These are phyloP conservation scores for Catharus fuscescens DNA, from an alignment of 2,113 vertebrate genomes.

Conservation along the genomic window DNA sequence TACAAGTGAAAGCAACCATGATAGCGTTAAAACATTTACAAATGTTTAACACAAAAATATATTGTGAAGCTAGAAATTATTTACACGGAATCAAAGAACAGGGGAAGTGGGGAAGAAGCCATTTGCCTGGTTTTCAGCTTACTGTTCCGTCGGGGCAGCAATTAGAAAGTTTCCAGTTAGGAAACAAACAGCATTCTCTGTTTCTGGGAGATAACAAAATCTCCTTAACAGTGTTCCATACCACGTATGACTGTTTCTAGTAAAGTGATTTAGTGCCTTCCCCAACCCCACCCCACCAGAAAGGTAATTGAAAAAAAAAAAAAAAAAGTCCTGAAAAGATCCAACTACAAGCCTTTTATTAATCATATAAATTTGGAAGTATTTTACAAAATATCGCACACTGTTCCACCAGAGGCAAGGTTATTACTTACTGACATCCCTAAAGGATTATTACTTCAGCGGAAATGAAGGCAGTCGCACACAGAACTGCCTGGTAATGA, in stretches of 20 bases:
- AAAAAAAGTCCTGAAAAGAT: neutral
- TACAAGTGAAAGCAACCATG: neutral
- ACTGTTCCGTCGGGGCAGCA: neutral
- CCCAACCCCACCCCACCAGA: neutral
- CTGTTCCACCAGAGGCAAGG: neutral
- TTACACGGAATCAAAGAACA: neutral
- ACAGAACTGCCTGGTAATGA: neutral
- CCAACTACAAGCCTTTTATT: neutral
- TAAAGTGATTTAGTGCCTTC: neutral
- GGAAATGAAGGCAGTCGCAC: neutral
- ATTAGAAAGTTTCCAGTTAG: conserved; percentile 41
- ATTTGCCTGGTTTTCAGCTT: conserved; percentile 1
- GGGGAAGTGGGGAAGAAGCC: neutral
- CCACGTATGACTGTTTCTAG: neutral
- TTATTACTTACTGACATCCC: neutral
- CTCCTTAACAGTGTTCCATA: conserved; percentile 1
- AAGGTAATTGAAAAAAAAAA: neutral
- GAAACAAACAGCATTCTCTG: conserved; percentile 38
- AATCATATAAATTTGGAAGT: neutral
- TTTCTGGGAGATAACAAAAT: conserved; percentile 40
- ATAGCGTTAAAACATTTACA: neutral
- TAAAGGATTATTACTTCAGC: neutral
- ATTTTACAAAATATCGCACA: neutral
- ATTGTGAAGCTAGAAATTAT: neutral
- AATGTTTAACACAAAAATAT: neutral